Evolutionary conservation across 2,888 invertebrate genomes (phyloP), one percentile per base, ranked within the genome.

Genomic region (Lasioglossum calceatum): DNA sequence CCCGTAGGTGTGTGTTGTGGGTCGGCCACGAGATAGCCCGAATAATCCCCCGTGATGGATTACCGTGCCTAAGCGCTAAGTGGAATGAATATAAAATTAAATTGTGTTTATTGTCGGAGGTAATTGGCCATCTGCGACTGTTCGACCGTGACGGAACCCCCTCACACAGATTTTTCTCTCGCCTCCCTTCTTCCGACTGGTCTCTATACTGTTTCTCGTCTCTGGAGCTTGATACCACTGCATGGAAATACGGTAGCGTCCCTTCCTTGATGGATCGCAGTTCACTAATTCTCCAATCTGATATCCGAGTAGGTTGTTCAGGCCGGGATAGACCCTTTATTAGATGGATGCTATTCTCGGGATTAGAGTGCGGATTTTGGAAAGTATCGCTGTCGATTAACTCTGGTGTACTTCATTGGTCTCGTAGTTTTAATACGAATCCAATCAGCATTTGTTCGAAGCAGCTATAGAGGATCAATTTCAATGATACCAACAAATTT

Each of bases 41-140:
- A 92, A 93, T 93, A 93, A 93, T 93, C 93, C 90, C 88, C 86
- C 85, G 91, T 93, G 93, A 93, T 93, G 93, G 93, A 93, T 93
- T 92, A 91, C 92, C 87, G 88, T 87, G 91, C 90, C 91, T 92
- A 92, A 92, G 93, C 92, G 92, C 91, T 93, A 93, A 93, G 92
- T 92, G 93, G 92, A 94, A 94, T 94, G 94, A 94, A 94, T 94
- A 94, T 92, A 92, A 93, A 94, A 95, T 95, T 91, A 92, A 94
- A 94, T 93, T 93, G 92, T 93, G 92, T 94, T 93, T 93, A 94
- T 94, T 94, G 93, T 92, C 90, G 91, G 83, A 91, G 93, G 93
- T 94, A 93, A 94, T 94, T 94, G 94, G 93, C 94, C 95, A 95
- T 95, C 94, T 95, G 95, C 90, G 93, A 92, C 91, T 91, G 88